phyloP scores from a whole-genome alignment of 2,888 invertebrate species.

The Octodonta nipae region DNA sequence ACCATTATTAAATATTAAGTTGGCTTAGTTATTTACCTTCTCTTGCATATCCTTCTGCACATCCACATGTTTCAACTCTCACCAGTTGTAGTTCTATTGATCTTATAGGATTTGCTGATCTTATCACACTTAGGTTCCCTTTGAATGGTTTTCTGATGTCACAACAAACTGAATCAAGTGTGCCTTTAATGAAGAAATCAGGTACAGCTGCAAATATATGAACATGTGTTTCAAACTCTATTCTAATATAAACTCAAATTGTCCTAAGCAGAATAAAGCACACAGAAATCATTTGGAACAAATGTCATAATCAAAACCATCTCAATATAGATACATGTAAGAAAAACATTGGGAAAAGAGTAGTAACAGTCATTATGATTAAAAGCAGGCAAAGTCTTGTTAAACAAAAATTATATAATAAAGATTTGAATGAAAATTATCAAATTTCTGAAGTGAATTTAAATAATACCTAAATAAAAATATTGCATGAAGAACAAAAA shows the following conservation, averaged over 20 bases:
- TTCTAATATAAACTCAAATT: constrained; percentile 1
- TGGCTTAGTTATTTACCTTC: constrained; percentile 50
- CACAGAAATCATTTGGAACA: too few relatives aligned
- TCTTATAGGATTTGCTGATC: constrained; percentile 71
- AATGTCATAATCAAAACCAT: too few relatives aligned
- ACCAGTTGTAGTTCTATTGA: constrained; percentile 90
- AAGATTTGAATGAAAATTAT: too few relatives aligned
- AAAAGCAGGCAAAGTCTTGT: too few relatives aligned
- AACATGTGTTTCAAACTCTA: neutral
- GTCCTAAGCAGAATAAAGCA: too few relatives aligned
- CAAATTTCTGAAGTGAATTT: too few relatives aligned
- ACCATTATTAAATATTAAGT: neutral
- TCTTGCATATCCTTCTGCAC: constrained; percentile 79
- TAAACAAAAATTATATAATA: too few relatives aligned
- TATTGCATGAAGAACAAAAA: too few relatives aligned
- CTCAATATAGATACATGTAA: too few relatives aligned
- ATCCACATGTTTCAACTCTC: constrained; percentile 89
- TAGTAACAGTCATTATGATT: too few relatives aligned
- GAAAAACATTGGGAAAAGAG: too few relatives aligned
- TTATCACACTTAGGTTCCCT: constrained; percentile 68
- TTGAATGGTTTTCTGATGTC: constrained; percentile 75
- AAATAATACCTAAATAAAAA: too few relatives aligned
- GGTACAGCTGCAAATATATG: constrained; percentile 45
- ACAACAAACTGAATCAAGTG: constrained; percentile 70
- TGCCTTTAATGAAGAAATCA: constrained; percentile 69